Evolutionary conservation across 64 coral and sea anemone species (phyloP).

Genomic region (Catalaphyllia jardinei): DNA sequence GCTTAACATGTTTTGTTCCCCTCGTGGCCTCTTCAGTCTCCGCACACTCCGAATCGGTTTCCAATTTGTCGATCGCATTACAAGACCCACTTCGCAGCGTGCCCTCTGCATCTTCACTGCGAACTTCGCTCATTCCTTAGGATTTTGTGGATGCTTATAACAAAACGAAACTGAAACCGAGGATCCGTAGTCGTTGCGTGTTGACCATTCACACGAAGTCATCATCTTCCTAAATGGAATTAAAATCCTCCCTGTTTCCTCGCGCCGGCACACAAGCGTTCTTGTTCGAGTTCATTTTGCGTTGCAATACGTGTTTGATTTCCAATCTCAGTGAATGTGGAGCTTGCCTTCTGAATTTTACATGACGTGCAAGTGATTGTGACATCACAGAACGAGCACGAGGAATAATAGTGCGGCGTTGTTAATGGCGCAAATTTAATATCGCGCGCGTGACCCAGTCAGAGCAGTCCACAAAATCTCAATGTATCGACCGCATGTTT

Average conservation of each 20-base stretch:
- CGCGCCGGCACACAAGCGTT: not conserved
- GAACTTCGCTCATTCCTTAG: conserved; percentile 17
- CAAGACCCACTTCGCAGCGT: not conserved
- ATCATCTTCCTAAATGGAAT: not conserved
- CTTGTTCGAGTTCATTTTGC: not conserved
- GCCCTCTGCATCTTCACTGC: not conserved
- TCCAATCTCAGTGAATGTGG: not conserved
- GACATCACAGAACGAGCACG: conserved; percentile 11
- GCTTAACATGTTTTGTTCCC: not conserved
- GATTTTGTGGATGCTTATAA: not conserved
- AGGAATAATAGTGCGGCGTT: not conserved
- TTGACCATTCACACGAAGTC: not conserved
- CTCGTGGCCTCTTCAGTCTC: too few species aligned
- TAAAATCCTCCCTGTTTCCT: not conserved
- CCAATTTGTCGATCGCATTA: not conserved
- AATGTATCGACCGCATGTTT: conserved; percentile 36
- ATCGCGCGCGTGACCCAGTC: conserved; percentile 5
- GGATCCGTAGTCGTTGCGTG: not conserved
- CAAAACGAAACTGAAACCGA: not conserved
- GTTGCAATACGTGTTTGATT: not conserved
- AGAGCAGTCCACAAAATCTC: not conserved
- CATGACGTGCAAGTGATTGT: conserved; percentile 38
- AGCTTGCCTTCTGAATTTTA: not conserved
- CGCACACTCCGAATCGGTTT: not conserved
- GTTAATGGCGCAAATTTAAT: conserved; percentile 4